phyloP scores from a whole-genome alignment of 2,797 vertebrate genomes.

The Gallinago nigripennis region DNA sequence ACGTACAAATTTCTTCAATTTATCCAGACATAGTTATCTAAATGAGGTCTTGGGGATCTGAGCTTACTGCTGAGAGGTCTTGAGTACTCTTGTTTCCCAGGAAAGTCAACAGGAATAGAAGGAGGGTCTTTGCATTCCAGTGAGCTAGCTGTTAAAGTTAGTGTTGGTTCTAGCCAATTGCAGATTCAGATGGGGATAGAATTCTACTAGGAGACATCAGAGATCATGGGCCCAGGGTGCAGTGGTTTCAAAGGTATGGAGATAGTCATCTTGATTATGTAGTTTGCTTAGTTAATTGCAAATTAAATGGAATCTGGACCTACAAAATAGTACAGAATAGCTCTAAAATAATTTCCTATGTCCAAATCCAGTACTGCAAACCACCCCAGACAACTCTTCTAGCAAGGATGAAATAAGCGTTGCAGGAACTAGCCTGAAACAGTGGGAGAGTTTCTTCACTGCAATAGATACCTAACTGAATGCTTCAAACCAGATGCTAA shows the following conservation, averaged over 20 bases:
- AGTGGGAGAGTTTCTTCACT: neutral
- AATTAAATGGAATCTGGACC: neutral
- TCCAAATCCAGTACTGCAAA: neutral
- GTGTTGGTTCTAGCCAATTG: neutral
- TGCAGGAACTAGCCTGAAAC: neutral
- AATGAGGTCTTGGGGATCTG: neutral
- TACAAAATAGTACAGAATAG: neutral
- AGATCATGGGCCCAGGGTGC: neutral
- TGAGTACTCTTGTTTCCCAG: neutral
- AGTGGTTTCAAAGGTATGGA: neutral
- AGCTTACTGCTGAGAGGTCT: neutral
- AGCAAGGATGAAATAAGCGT: neutral
- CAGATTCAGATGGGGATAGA: neutral
- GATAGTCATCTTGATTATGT: neutral
- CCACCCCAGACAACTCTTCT: neutral
- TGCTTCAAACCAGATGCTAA: slow-evolving; percentile 27
- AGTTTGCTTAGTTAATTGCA: neutral
- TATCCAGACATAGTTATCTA: neutral
- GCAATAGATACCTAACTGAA: neutral
- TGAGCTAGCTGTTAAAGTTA: neutral
- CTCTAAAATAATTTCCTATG: neutral
- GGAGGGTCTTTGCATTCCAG: neutral
- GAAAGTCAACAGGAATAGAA: neutral
- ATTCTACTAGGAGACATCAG: neutral
- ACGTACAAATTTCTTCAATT: neutral